phyloP scores from a whole-genome alignment of 2,888 invertebrate genomes.

The Troides aeacus region DNA sequence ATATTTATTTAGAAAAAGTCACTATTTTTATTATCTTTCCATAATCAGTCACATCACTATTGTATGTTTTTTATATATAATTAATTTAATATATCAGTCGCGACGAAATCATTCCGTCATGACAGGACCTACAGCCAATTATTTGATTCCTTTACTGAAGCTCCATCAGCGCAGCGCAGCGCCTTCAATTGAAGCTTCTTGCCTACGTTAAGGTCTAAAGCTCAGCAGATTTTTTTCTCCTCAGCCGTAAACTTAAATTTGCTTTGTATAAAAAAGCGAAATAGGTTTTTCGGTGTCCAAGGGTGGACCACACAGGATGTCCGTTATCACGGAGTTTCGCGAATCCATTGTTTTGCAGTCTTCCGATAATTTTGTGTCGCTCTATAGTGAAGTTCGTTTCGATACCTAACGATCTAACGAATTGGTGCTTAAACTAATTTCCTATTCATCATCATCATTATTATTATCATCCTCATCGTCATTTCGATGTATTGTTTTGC shows the following conservation, averaged over 20 bases:
- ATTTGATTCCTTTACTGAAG: conserved; percentile 42
- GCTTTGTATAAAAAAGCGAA: conserved; percentile 58
- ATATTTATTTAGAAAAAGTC: too few species aligned
- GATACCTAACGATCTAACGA: not conserved
- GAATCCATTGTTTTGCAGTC: conserved; percentile 24
- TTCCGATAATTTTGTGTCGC: conserved; percentile 3
- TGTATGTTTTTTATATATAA: conserved; percentile 34
- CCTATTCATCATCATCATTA: too few species aligned
- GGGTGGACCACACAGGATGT: conserved; percentile 66
- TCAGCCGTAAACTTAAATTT: conserved; percentile 36
- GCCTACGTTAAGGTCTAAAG: conserved; percentile 43
- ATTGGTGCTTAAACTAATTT: not conserved
- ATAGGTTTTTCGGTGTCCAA: conserved; percentile 54
- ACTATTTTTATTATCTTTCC: not conserved
- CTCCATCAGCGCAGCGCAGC: conserved; percentile 17
- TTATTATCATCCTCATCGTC: too few species aligned
- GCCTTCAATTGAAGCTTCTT: conserved; percentile 32
- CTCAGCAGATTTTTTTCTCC: conserved; percentile 29
- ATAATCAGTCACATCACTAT: conserved; percentile 13
- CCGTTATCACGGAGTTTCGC: conserved; percentile 36
- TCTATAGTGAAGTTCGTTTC: conserved; percentile 9
- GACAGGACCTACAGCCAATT: conserved; percentile 66
- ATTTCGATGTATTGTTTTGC: too few species aligned
- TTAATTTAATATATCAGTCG: conserved; percentile 64
- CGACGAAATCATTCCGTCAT: conserved; percentile 70